Evolutionary conservation across 2,797 vertebrate genomes (phyloP).

Genomic region (Clamator glandarius): DNA sequence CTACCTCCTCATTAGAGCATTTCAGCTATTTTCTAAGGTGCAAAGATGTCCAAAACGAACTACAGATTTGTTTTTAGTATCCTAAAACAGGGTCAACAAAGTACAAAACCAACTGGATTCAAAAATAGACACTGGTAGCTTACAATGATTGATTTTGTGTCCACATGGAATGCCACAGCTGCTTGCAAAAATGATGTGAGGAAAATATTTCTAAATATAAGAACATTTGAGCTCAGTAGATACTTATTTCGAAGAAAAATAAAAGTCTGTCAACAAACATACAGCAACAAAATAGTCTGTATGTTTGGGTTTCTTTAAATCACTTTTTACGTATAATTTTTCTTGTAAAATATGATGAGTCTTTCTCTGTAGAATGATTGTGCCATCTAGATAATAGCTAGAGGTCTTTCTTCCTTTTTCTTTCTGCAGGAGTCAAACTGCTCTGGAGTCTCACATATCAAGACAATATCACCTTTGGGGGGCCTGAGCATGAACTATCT

Average conservation of each 20-base stretch:
- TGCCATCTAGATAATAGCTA: constrained; percentile 3
- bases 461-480: constrained; percentile 5
- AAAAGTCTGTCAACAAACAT: constrained; percentile 48
- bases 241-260: constrained; percentile 56
- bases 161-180: background rate
- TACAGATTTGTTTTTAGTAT: constrained; percentile 39
- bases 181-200: constrained; percentile 26
- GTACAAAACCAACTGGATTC: constrained; percentile 1
- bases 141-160: constrained; percentile 25
- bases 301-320: background rate
- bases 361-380: constrained; percentile 31
- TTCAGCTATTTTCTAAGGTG: background rate
- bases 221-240: constrained; percentile 19
- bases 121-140: background rate
- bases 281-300: background rate
- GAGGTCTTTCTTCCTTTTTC: background rate
- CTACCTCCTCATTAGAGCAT: background rate
- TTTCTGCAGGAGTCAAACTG: background rate
- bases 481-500: background rate
- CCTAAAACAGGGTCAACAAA: constrained; percentile 37
- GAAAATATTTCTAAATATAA: constrained; percentile 48
- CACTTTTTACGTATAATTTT: constrained; percentile 43
- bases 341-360: constrained; percentile 26
- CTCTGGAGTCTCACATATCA: constrained; percentile 7
- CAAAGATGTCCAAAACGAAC: background rate